Evolutionary conservation across 1,140 invertebrate species (phyloP), one percentile per base, ranked within the genome.

Genomic region (Thrips palmi): DNA sequence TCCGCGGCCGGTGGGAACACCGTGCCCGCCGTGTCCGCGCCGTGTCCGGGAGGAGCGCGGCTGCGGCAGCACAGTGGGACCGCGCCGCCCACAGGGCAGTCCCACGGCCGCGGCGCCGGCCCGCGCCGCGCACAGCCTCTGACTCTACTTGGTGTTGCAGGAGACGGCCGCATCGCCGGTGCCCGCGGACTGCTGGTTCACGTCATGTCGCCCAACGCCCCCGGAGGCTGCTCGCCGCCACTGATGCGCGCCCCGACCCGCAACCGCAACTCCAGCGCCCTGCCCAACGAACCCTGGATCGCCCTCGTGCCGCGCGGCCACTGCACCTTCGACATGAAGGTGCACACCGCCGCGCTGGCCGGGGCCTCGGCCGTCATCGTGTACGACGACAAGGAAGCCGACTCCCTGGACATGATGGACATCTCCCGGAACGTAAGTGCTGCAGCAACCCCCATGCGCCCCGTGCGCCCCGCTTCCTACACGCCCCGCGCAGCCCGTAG

Each of bases 281-380:
- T 62, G 8, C 68, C 70, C 0, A 50, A 52, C 0, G 60, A 65
- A 15, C 63, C 71, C 1, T 85, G 79, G 77, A 71, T 85, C 37
- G 80, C 79, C 1, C 56, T 85, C 32, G 71, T 83, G 3, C 65
- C 69, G 44, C 55, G 77, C 12, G 80, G 79, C 18, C 60, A 54
- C 14, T 85, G 80, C 55, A 74, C 74, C 45, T 81, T 81, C 51
- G 72, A 79, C 49, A 65, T 70, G 31, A 85, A 84, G 57, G 65
- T 79, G 35, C 65, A 73, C 45, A 74, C 82, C 55, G 76, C 77
- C 11, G 68, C 66, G 50, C 55, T 59, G 23, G 67, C 64, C 36
- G 74, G 75, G 47, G 80, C 79, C 2, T 64, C 65, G 0, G 80
- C 71, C 0, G 71, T 81, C 11, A 66, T 84, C 22, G 67, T 84